Base-by-base conservation (phyloP, 2,888 invertebrate genomes). In the Argyra leucocephala region DNA sequence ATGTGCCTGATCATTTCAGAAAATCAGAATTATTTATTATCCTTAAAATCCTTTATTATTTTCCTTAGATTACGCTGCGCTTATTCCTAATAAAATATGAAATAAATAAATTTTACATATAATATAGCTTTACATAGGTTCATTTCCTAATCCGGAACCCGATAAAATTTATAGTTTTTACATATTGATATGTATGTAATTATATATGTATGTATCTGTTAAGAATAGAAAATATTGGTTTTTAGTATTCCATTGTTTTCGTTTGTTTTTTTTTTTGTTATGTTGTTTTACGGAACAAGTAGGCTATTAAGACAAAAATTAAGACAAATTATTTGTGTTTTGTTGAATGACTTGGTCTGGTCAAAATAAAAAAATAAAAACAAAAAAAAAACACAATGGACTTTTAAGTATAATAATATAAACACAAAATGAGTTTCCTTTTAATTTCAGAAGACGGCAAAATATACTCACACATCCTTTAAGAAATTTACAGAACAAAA, bases 291-390 rank as follows among this genome's bases (percentile, higher is more conserved):
- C 48, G 48, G 48, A 48, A 48, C n/a, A n/a, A 48, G n/a, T 18
- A 48, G 48, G 48, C 48, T 48, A 48, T 48, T 48, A 48, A 48
- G 48, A 48, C 48, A 48, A 48, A n/a, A 48, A 48, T 48, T 48
- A 48, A 48, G 48, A 48, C 48, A 48, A 48, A 48, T 48, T 48
- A 48, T 48, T 48, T 48, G 5, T 5, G 5, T 48, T 37, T n/a
- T n/a, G n/a, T n/a, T 48, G 48, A 48, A 48, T 48, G 48, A 48
- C n/a, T 48, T 48, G 15, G 15, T 48, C 48, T 48, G 48, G 48
- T 18, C 15, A 12, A 31, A 4, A 18, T 48, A 48, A 2, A 48
- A 48, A 48, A 48, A 48, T 18, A 48, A 48, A 48, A 37, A 37
- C 3, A 37, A 37, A 48, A 48, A 48, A 5, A 12, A 10, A 3